A percentile compares a stretch with the other conserved stretches of the same genome.
phyloP scores from a whole-genome alignment of 2,113 vertebrate genomes.

The Morphnarchus princeps region DNA sequence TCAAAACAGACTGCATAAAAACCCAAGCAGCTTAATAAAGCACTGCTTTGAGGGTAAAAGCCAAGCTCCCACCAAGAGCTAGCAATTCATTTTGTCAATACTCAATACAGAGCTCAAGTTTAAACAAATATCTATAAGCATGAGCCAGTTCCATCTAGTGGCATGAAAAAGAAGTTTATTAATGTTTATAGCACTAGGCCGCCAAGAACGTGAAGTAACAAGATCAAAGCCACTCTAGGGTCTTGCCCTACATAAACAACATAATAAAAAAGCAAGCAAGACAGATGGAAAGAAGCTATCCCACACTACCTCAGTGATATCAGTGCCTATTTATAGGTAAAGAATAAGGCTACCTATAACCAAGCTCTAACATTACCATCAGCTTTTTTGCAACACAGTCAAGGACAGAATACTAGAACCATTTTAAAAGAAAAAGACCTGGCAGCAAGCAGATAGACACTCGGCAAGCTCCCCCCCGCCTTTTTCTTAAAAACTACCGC shows the following conservation, averaged over 20 bases:
- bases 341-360: background rate
- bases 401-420: background rate
- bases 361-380: background rate
- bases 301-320: background rate
- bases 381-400: background rate
- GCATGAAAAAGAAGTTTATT: conserved; percentile 24
- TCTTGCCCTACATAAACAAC: conserved; percentile 44
- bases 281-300: background rate
- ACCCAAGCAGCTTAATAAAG: background rate
- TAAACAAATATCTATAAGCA: conserved; percentile 39
- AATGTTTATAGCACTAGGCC: background rate
- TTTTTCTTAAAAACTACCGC: background rate
- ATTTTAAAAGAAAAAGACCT: background rate
- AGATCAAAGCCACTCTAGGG: conserved; percentile 35
- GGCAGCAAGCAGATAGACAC: background rate
- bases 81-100: conserved; percentile 23
- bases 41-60: conserved; percentile 16
- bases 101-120: background rate
- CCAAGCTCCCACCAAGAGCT: background rate
- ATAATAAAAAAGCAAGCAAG: conserved; percentile 2
- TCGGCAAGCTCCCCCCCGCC: background rate
- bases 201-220: background rate
- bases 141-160: conserved; percentile 13
- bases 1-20: background rate
- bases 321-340: background rate